Conservation (phyloP, 2,113 vertebrate species). For the Guaruba guarouba region DNA sequence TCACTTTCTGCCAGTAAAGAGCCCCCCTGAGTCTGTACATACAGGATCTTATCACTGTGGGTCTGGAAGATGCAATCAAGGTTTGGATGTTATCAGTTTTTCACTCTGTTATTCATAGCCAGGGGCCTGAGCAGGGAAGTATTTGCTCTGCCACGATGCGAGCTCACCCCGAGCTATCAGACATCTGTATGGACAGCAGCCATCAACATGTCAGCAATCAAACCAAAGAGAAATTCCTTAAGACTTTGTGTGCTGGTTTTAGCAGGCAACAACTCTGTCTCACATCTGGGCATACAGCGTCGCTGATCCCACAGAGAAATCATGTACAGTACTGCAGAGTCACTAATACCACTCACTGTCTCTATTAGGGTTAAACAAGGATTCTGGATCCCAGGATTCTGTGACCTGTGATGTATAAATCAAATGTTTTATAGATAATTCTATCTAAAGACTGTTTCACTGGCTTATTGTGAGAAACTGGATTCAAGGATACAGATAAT, state of each 20-base stretch:
- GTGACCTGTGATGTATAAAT: neutral
- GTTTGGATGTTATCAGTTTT: neutral
- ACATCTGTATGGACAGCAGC: neutral
- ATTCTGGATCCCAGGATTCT: neutral
- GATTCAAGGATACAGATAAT: neutral
- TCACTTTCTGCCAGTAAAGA: neutral
- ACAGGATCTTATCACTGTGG: neutral
- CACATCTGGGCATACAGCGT: neutral
- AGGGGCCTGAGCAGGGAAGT: neutral
- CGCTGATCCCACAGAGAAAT: neutral
- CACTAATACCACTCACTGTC: neutral
- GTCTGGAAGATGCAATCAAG: neutral
- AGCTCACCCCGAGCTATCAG: neutral
- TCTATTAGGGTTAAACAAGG: neutral
- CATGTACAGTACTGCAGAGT: neutral
- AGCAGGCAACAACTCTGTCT: neutral
- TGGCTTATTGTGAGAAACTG: neutral
- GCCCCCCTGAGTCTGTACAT: accelerated
- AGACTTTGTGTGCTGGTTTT: neutral
- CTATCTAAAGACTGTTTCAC: neutral
- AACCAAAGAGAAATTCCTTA: neutral
- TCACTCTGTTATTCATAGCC: neutral
- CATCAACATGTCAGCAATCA: neutral
- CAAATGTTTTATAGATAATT: neutral
- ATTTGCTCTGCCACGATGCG: accelerated